Conservation (phyloP, 2,113 vertebrate genomes). For the Gorsachius goisagi region DNA sequence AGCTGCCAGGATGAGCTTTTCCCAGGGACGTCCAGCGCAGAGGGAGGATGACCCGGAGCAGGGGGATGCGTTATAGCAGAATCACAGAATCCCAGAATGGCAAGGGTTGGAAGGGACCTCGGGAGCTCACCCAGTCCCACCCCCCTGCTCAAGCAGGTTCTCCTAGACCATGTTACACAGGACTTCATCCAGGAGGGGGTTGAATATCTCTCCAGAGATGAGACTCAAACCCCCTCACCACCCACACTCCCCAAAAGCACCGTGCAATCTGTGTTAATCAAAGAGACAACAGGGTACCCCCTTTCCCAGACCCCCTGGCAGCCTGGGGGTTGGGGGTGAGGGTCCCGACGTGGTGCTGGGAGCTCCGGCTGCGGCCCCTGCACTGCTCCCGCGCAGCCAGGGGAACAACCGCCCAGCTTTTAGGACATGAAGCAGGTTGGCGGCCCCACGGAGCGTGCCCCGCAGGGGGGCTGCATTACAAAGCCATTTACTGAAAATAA, state of each 20-base stretch:
- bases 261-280: accelerated
- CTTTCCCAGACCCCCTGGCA: background rate
- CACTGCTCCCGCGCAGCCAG: accelerated
- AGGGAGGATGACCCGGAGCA: background rate
- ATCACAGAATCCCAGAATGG: too few relatives aligned
- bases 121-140: too few relatives aligned
- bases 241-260: background rate
- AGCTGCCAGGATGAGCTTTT: background rate
- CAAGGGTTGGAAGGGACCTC: too few relatives aligned
- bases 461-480: background rate
- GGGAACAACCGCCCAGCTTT: background rate
- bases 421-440: accelerated
- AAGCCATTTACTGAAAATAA: background rate
- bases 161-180: too few relatives aligned
- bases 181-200: too few relatives aligned
- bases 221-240: background rate
- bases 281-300: accelerated
- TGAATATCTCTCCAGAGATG: too few relatives aligned
- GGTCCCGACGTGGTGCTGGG: accelerated
- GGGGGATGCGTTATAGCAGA: background rate
- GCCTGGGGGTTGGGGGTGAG: accelerated
- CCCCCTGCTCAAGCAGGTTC: too few relatives aligned
- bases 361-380: background rate
- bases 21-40: accelerated
- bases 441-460: background rate